Evolutionary conservation across 2,113 vertebrate genomes (phyloP).

Genomic region (Psilopogon haemacephalus): DNA sequence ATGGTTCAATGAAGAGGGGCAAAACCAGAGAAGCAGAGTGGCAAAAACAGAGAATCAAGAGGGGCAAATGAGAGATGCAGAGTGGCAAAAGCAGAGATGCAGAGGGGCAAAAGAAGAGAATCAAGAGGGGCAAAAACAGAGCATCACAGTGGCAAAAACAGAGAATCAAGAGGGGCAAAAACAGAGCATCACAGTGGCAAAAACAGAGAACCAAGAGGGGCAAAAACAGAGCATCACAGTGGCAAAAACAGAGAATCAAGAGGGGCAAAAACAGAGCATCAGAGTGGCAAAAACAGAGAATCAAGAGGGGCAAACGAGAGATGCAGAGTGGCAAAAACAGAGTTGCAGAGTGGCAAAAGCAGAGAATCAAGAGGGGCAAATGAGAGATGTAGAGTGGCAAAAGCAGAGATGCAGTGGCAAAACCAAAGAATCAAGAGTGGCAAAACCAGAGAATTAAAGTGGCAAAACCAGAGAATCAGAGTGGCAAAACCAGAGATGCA

Average conservation of each 20-base stretch:
- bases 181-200: neutral
- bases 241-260: too few relatives aligned
- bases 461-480: neutral
- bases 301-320: neutral
- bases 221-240: neutral
- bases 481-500: too few relatives aligned
- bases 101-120: too few relatives aligned
- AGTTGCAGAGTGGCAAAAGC: too few relatives aligned
- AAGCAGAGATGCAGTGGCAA: too few relatives aligned
- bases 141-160: neutral
- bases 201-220: too few relatives aligned
- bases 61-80: neutral
- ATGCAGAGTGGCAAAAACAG: neutral
- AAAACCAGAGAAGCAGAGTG: neutral
- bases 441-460: neutral
- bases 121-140: neutral
- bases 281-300: too few relatives aligned
- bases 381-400: neutral
- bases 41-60: neutral
- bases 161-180: neutral
- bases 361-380: neutral
- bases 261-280: too few relatives aligned
- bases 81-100: too few relatives aligned
- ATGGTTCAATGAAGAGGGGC: too few relatives aligned
- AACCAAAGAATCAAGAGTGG: too few relatives aligned